Evolutionary conservation across 2,113 vertebrate genomes (phyloP), one percentile per base, ranked within the genome.

Genomic region (Hydrolagus affinis): DNA sequence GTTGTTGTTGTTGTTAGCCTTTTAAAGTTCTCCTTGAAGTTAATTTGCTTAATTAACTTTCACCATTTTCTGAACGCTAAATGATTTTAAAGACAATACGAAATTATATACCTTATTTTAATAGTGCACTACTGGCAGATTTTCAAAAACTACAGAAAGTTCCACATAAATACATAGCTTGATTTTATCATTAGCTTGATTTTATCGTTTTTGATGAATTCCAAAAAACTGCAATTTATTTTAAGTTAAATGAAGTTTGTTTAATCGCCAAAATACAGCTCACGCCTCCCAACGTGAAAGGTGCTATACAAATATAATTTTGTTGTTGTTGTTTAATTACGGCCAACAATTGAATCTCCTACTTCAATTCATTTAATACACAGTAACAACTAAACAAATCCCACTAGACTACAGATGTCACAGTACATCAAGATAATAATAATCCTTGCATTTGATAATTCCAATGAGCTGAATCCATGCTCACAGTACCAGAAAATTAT

Each of bases 21-120:
- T 44, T 44, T 44, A 44, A 1, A 44, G 44, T 44, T 44, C 44
- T 44, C 44, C 44, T 44, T 44, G 44, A 44, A 44, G 44, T 44
- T 80, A 80, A 60, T 60, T 59, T 62, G 57, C 28, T 60, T 80
- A 83, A 83, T 66, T 28, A n/a, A 12, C 60, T 66, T 83, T 83
- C 60, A 66, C 77, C 8, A 80, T 64, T 10, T 17, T 56, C 76
- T 64, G 25, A 80, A 25, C 11, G 15, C 57, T 12, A n/a, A 19
- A 0, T n/a, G 74, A 76, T 17, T n/a, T n/a, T 1, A 17, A 14
- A 78, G 60, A 32, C n/a, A 62, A 12, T 25, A 57, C 30, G 30
- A 14, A 73, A 70, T n/a, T 10, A 76, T 11, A 57, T 76, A 7
- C 3, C 44, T 44, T 44, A 44, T 44, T 44, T 44, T 6, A 44